Evolutionary conservation across 2,797 vertebrate species (phyloP).

Genomic region (Danio choprae): DNA sequence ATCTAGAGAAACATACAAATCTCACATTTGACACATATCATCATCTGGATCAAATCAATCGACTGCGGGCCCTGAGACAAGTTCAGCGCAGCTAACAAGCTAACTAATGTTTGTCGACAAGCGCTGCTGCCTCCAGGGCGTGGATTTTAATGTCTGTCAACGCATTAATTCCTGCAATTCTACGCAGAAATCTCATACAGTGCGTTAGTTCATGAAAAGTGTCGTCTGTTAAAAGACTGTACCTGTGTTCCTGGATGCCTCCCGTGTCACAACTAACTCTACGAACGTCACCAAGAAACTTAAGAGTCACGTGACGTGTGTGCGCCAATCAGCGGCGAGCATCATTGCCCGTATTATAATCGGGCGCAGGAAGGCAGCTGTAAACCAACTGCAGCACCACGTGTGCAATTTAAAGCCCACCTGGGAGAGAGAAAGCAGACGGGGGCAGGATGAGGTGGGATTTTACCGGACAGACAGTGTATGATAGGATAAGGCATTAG

Average conservation of each 20-base stretch:
- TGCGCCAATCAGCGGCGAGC: conserved; percentile 50
- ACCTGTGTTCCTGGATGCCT: conserved; percentile 54
- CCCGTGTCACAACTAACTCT: conserved; percentile 31
- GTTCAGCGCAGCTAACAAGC: conserved; percentile 44
- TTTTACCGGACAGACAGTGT: not conserved
- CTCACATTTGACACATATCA: not conserved
- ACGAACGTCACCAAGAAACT: conserved; percentile 55
- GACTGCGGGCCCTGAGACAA: conserved; percentile 21
- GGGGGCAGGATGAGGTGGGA: not conserved
- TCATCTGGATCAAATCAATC: not conserved
- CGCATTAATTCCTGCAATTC: not conserved
- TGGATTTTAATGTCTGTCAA: not conserved
- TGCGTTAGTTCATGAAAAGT: not conserved
- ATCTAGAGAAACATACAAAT: not conserved
- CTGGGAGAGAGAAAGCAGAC: not conserved
- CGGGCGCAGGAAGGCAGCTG: not conserved
- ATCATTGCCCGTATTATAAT: not conserved
- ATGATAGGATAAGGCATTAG: not conserved
- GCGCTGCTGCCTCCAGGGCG: not conserved
- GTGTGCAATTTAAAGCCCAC: conserved; percentile 43
- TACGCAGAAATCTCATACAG: not conserved
- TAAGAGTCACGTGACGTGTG: conserved; percentile 55
- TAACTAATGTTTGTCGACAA: conserved; percentile 31
- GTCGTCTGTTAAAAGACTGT: conserved; percentile 17
- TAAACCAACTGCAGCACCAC: conserved; percentile 20